Conservation (phyloP, 2,113 vertebrate genomes). For the Xerus inauris region DNA sequence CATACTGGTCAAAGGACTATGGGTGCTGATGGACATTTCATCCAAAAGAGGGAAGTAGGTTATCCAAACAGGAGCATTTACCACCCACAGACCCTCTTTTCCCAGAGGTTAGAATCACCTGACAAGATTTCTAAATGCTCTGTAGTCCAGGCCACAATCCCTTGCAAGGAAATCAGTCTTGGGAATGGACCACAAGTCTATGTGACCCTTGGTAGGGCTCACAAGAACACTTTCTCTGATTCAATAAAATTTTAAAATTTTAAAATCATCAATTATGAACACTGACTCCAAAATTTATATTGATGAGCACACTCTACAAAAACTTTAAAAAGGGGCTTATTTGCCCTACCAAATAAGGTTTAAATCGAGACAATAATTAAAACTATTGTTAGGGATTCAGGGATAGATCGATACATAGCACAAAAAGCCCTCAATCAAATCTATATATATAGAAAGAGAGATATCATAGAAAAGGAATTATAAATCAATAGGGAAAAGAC, state of each 20-base stretch:
- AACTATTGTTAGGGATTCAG: neutral
- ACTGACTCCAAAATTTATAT: neutral
- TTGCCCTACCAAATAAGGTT: neutral
- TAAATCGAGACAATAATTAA: neutral
- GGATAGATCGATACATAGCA: neutral
- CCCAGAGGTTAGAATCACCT: neutral
- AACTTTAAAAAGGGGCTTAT: neutral
- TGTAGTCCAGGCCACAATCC: neutral
- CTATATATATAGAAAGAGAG: too few species aligned
- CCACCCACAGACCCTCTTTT: neutral
- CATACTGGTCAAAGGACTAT: neutral
- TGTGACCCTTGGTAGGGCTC: neutral
- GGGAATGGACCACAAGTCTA: rapidly evolving
- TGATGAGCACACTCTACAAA: neutral
- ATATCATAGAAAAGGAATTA: neutral
- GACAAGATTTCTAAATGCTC: neutral
- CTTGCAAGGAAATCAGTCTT: neutral
- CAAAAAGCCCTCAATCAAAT: neutral
- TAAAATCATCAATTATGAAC: neutral
- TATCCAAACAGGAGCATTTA: neutral
- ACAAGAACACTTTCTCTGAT: neutral
- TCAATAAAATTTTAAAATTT: neutral
- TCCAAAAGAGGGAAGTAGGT: neutral
- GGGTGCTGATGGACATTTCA: neutral
- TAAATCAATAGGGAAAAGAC: neutral